Base-by-base conservation (phyloP, 2,113 vertebrate species). In the Zosterops pallidus region DNA sequence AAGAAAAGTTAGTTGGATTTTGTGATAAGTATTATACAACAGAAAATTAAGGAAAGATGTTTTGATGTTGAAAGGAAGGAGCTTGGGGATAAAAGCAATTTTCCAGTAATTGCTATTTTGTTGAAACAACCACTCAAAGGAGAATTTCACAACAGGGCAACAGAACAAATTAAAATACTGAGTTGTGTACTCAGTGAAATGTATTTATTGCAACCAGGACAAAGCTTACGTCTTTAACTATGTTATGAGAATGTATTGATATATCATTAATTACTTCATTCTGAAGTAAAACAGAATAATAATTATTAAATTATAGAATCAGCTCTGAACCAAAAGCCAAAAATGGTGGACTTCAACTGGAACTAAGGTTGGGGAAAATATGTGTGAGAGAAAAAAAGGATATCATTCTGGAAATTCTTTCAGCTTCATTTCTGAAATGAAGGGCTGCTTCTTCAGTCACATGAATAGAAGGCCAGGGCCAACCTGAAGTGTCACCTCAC, bases 71-170 rank as follows among this genome's bases (percentile, higher is more conserved):
- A 63, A 95, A 85, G 83, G 81, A 94, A 97, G 86, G 62, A 55
- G 35, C 71, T 25, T 71, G 14, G 47, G 41, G 69, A 93, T 91
- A 76, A 95, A 90, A 96, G 74, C 90, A 68, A 83, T 93, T 96
- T 97, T 77, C 86, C 77, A 94, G 89, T 97, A 97, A 95, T 95
- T 95, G 79, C 83, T 95, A 91, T 39, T 97, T 97, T 96, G 87
- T 92, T 96, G 94, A 96, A 96, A 83, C 72, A 89, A 83, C 57
- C 46, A 93, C 72, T 96, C 70, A 93, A 87, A 90, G 47, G 78
- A 94, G 94, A 96, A 95, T 68, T 52, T 94, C 69, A 62, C 31
- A 92, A 71, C 25, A 93, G 63, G 53, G 60, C 42, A 95, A 89
- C 14, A 83, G 49, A 74, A 69, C 81, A 79, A 91, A 70, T 78